A percentile compares a stretch with the other conserved stretches of the same genome.
Conservation (phyloP, 2,888 invertebrate species). For the Cyrtodaria siliqua region DNA sequence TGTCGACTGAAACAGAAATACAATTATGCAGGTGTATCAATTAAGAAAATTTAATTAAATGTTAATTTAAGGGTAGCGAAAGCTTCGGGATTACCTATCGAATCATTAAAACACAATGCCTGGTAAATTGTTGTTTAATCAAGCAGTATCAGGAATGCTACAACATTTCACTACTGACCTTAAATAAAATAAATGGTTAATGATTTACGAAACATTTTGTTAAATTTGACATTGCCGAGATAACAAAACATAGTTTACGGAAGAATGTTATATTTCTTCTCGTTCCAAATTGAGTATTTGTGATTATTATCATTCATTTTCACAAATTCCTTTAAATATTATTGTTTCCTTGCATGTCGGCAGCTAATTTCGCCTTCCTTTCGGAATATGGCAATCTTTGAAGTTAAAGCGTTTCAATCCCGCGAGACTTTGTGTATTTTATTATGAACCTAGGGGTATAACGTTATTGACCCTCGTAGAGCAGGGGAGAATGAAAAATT, state of each 20-base stretch:
- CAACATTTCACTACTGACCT: too few relatives aligned
- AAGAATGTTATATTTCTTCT: conserved; percentile 45
- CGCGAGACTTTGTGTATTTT: conserved; percentile 39
- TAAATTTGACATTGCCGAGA: conserved; percentile 40
- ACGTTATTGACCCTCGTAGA: conserved; percentile 39
- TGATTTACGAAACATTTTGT: conserved; percentile 49
- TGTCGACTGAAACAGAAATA: not conserved
- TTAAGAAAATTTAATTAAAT: too few relatives aligned
- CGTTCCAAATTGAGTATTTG: conserved; percentile 54
- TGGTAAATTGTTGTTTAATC: too few relatives aligned
- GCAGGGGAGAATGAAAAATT: conserved; percentile 40
- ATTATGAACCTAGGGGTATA: conserved; percentile 51
- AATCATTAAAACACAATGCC: too few relatives aligned
- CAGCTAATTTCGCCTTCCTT: conserved; percentile 29
- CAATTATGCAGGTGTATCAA: conserved; percentile 4
- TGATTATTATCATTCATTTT: conserved; percentile 63
- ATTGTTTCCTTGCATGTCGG: conserved; percentile 62
- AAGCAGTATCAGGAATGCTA: too few relatives aligned
- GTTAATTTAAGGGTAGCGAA: too few relatives aligned
- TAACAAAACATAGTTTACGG: conserved; percentile 42
- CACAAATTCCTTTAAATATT: conserved; percentile 61
- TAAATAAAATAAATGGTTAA: not conserved
- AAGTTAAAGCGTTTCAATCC: conserved; percentile 41
- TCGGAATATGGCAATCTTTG: conserved; percentile 43
- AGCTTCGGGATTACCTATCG: too few relatives aligned